Base-by-base conservation (phyloP, 1,140 invertebrate genomes). In the Drosophila subobscura region DNA sequence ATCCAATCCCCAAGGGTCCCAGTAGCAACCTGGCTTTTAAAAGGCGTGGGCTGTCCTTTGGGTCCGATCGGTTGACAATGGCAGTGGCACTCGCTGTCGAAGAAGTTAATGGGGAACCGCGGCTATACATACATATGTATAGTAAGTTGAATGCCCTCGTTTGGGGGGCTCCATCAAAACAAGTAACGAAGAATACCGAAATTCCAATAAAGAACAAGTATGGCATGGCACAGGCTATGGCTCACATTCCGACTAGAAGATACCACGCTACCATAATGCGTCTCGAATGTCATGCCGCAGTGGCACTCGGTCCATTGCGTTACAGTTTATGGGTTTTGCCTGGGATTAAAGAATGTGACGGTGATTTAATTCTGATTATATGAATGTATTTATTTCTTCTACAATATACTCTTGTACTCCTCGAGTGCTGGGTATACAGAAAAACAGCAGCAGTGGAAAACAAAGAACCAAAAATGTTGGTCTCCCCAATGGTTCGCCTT, bases 111-210 rank as follows among this genome's bases (percentile, higher is more conserved):
- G 63, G 10, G 41, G 64, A 67, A 50, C 46, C 49, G 22, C 14
- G 23, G 23, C 67, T 80, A 67, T 20, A 20, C 16, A 20, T 20
- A n/a, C n/a, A n/a, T n/a, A n/a, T n/a, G n/a, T n/a, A 20, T 20
- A 20, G 16, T 47, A 83, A 79, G 83, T 88, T 88, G 63, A 88
- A 83, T 83, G 78, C 49, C 84, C 83, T 88, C 75, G 63, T 60
- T 66, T 73, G 58, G 49, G 65, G 53, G 50, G 50, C 50, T 63
- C 27, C 47, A 47, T 7, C 40, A 50, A 45, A 68, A 49, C 54
- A 63, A 22, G 12, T 22, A 47, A 50, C 42, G 55, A 37, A 22
- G 23, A 41, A 41, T 50, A 71, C 56, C 67, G 49, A 72, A 72
- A 76, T 73, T 77, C 71, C 74, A 74, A 77, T 77, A 79, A 73